These are phyloP conservation scores for Drosophila barbarae DNA, from an alignment of 2,888 invertebrate species.

Conservation along the genomic window DNA sequence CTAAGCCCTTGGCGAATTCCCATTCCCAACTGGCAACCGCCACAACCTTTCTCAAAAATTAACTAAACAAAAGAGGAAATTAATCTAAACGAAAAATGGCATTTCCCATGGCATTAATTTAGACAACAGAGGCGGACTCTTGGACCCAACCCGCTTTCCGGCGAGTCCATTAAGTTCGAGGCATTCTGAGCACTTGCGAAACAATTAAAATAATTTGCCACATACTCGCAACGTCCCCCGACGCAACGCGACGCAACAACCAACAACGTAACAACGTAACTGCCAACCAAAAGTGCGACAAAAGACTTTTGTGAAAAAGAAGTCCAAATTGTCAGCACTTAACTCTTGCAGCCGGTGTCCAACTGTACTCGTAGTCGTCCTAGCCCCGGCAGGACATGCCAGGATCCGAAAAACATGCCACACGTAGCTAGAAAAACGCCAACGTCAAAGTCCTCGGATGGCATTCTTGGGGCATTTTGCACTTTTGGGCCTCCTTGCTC, in stretches of 20 bases:
- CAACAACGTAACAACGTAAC: slow-evolving; percentile 21
- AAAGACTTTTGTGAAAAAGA: slow-evolving; percentile 51
- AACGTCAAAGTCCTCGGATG: slow-evolving; percentile 35
- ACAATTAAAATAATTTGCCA: slow-evolving; percentile 74
- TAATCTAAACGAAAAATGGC: slow-evolving; percentile 63
- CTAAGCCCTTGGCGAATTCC: slow-evolving; percentile 9
- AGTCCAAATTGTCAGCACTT: slow-evolving; percentile 68
- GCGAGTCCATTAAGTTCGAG: slow-evolving; percentile 68
- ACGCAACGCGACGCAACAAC: slow-evolving; percentile 39
- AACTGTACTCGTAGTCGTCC: slow-evolving; percentile 34
- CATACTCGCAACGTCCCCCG: slow-evolving; percentile 66
- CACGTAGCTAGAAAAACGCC: slow-evolving; percentile 35
- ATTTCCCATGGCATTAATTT: slow-evolving; percentile 67
- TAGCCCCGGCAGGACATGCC: slow-evolving; percentile 29
- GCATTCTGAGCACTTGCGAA: slow-evolving; percentile 72
- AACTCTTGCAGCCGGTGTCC: slow-evolving; percentile 44
- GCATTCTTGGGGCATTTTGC: slow-evolving; percentile 37
- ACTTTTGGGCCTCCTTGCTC: slow-evolving; percentile 23
- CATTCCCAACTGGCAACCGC: slow-evolving; percentile 25
- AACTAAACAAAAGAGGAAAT: slow-evolving; percentile 63
- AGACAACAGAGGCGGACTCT: slow-evolving; percentile 37
- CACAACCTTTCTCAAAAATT: slow-evolving; percentile 66
- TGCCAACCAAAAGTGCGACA: slow-evolving; percentile 23
- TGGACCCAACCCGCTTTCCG: slow-evolving; percentile 43
- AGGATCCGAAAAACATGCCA: slow-evolving; percentile 35